Evolutionary conservation across 1,140 invertebrate genomes (phyloP).

Genomic region (Bombus waltoni): DNA sequence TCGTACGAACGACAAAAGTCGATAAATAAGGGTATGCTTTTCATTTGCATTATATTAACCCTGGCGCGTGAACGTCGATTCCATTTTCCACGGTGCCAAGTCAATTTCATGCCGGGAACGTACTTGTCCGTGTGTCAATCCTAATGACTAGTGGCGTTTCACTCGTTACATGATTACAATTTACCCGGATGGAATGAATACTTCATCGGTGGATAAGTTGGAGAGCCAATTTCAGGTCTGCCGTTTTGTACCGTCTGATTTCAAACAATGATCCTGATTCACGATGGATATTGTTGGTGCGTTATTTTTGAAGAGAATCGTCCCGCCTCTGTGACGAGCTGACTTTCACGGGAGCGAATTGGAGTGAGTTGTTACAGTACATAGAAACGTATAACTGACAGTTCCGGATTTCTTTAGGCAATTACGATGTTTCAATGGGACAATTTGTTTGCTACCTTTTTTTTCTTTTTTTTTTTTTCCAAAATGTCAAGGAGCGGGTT

Average conservation of each 20-base stretch:
- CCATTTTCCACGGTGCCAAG: slow-evolving; percentile 18
- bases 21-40: slow-evolving; percentile 15
- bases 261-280: neutral
- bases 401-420: neutral
- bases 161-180: neutral
- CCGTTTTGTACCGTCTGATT: neutral
- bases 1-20: neutral
- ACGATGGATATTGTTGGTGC: neutral
- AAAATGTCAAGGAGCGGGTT: neutral
- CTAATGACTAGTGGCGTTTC: neutral
- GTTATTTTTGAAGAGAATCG: neutral
- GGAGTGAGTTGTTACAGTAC: neutral
- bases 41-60: slow-evolving; percentile 28
- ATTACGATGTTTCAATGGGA: slow-evolving; percentile 10
- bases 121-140: neutral
- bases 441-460: neutral
- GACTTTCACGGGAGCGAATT: neutral
- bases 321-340: neutral
- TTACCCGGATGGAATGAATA: neutral
- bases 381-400: slow-evolving; percentile 4
- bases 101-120: neutral
- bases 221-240: neutral
- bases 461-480: neutral
- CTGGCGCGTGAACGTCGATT: neutral
- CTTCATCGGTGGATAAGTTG: neutral